Conservation (phyloP, 2,888 invertebrate genomes). For the Urechis unicinctus region DNA sequence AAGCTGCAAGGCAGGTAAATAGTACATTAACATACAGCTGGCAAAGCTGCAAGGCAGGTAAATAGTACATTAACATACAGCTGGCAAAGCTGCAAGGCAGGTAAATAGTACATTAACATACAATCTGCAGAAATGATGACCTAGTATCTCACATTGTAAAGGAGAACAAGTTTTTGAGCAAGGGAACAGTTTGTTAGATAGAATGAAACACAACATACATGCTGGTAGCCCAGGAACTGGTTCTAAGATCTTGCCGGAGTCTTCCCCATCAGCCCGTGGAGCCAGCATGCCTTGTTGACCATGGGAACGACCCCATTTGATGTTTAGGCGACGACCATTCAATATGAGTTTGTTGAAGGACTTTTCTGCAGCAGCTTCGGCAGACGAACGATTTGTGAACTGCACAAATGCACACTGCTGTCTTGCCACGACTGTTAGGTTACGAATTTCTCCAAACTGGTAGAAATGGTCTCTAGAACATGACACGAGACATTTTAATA, state of each 20-base stretch:
- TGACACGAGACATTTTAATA: neutral
- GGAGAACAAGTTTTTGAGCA: no score
- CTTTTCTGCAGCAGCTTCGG: slow-evolving; percentile 69
- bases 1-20: neutral
- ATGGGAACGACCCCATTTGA: slow-evolving; percentile 97
- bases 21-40: neutral
- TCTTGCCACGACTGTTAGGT: slow-evolving; percentile 81
- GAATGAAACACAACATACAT: slow-evolving; percentile 38
- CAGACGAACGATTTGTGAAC: slow-evolving; percentile 81
- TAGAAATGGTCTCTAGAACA: slow-evolving; percentile 82
- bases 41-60: neutral
- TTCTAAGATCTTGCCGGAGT: slow-evolving; percentile 53
- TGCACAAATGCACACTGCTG: slow-evolving; percentile 94
- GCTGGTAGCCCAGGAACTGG: slow-evolving; percentile 75
- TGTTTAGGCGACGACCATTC: slow-evolving; percentile 74
- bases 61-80: neutral
- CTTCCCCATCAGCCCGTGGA: slow-evolving; percentile 9
- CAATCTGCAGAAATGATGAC: neutral
- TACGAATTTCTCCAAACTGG: slow-evolving; percentile 95
- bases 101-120: neutral
- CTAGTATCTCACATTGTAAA: no score
- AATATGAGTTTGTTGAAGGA: slow-evolving; percentile 87
- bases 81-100: neutral
- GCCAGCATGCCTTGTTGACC: slow-evolving; percentile 53
- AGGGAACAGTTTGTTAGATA: no score